A percentile compares a stretch with the other conserved stretches of the same genome.
Conservation (phyloP, 1,140 invertebrate species). For the Andricus grossulariae region DNA sequence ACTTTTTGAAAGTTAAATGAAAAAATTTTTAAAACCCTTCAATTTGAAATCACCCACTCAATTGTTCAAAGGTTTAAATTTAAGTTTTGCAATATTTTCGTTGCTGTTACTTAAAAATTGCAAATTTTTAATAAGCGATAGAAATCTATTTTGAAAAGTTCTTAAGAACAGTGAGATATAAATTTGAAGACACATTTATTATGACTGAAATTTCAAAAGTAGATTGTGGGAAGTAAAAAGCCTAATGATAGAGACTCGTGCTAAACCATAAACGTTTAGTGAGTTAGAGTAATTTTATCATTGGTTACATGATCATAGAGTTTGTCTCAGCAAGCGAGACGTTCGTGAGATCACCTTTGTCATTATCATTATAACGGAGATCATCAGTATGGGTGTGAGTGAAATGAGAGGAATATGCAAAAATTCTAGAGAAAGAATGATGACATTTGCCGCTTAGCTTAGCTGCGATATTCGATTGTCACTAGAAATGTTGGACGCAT, state of each 20-base stretch:
- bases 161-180: no score
- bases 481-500: background rate
- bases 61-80: no score
- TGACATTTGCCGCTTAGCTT: background rate
- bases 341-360: background rate
- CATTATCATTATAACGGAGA: conserved; percentile 1
- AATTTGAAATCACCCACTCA: no score
- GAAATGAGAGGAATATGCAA: background rate
- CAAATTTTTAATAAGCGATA: no score
- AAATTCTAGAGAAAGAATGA: background rate
- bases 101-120: no score
- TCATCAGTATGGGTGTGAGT: background rate
- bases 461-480: background rate
- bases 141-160: no score
- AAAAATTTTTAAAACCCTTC: no score
- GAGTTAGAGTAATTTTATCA: background rate
- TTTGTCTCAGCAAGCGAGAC: background rate
- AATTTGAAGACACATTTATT: no score
- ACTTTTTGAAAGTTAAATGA: no score
- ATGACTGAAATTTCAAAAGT: background rate
- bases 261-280: conserved; percentile 10
- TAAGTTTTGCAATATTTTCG: no score
- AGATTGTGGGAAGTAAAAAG: background rate
- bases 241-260: background rate
- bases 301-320: background rate